Conservation (phyloP, 2,797 vertebrate genomes). For the Ispidina lecontei region DNA sequence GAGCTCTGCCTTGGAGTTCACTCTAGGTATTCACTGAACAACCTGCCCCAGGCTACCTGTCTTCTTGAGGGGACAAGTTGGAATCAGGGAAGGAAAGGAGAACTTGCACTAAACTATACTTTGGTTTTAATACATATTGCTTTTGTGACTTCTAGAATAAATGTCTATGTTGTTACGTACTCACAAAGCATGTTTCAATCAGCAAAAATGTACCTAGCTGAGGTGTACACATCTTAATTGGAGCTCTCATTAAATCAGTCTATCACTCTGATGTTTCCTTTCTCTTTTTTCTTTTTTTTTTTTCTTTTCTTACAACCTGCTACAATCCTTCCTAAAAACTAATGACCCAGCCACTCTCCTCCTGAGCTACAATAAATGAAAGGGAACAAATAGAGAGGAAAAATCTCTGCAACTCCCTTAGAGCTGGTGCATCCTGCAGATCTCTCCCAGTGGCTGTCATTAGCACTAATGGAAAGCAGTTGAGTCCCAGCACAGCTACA, state of each 20-base stretch:
- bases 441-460: slow-evolving; percentile 26
- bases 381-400: slow-evolving; percentile 15
- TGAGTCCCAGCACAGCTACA: neutral
- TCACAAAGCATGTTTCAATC: neutral
- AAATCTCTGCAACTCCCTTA: slow-evolving; percentile 25
- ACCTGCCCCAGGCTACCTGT: neutral
- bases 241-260: neutral
- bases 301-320: neutral
- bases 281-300: too few relatives aligned
- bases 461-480: slow-evolving; percentile 24
- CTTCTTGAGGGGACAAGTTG: neutral
- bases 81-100: neutral
- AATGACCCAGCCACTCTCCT: slow-evolving; percentile 15
- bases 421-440: neutral
- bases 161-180: neutral
- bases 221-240: neutral
- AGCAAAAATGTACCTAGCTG: neutral
- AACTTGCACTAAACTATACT: neutral
- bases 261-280: neutral
- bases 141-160: neutral
- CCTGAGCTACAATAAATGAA: slow-evolving; percentile 11
- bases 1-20: neutral
- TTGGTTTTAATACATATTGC: neutral
- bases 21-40: neutral
- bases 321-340: slow-evolving; percentile 2